A percentile compares a stretch with the other conserved stretches of the same genome.
These are phyloP conservation scores for Nematostella vectensis DNA, from an alignment of 92 coral and sea anemone species.

Conservation along the genomic window DNA sequence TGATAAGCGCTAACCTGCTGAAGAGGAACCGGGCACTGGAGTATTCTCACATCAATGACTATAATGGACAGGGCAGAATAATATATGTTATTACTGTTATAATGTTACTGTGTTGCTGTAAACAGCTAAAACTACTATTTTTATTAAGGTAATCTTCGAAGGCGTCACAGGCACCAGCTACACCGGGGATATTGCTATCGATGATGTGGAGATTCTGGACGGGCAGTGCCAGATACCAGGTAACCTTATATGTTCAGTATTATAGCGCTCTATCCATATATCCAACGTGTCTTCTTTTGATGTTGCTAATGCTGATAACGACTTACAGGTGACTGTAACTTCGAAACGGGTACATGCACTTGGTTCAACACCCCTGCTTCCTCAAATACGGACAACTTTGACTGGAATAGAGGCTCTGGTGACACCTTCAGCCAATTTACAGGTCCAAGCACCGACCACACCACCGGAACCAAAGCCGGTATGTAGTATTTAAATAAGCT, in stretches of 20 bases:
- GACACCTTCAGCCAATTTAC: conserved; percentile 53
- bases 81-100: no score
- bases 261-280: no score
- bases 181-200: conserved; percentile 75
- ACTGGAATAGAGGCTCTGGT: conserved; percentile 81
- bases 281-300: no score
- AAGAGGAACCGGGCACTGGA: no score
- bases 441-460: conserved; percentile 81
- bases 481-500: no score
- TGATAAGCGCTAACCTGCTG: no score
- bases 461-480: conserved; percentile 67
- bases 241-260: no score
- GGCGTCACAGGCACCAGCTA: conserved; percentile 68
- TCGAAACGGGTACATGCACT: conserved; percentile 84
- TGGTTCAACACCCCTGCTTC: conserved; percentile 70
- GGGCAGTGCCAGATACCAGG: conserved; percentile 77
- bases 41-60: no score
- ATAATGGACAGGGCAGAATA: no score
- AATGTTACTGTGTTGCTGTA: no score
- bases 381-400: conserved; percentile 70
- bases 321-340: conserved; percentile 77
- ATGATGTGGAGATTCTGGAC: conserved; percentile 58
- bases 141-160: conserved; percentile 56
- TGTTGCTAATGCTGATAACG: no score
- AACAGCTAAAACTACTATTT: no score